Evolutionary conservation across 2,797 vertebrate genomes (phyloP).

Genomic region (Carcharodon carcharias): DNA sequence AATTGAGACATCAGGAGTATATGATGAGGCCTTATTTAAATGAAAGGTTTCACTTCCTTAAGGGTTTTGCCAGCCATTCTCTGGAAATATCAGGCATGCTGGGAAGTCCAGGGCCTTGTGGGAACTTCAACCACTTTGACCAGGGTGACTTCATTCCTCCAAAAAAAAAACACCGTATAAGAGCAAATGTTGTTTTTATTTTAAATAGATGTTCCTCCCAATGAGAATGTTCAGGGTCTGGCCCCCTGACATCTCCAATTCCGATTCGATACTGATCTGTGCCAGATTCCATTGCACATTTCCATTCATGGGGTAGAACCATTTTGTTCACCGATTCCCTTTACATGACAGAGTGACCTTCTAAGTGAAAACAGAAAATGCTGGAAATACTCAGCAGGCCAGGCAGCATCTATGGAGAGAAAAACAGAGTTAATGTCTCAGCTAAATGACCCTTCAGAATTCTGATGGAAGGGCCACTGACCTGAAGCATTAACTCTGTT

Average conservation of each 20-base stretch:
- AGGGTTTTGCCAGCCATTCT: background rate
- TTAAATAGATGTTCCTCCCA: background rate
- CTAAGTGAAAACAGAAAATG: background rate
- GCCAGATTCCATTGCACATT: background rate
- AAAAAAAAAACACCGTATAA: background rate
- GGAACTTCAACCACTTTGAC: background rate
- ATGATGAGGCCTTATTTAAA: background rate
- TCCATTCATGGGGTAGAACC: background rate
- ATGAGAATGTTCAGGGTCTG: background rate
- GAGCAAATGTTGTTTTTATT: background rate
- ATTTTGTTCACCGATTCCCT: background rate
- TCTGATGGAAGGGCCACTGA: background rate
- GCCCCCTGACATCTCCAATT: background rate
- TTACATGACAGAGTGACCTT: background rate
- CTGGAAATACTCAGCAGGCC: background rate
- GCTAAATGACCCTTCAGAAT: background rate
- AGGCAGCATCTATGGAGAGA: background rate
- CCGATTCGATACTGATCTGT: background rate
- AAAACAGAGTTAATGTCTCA: background rate
- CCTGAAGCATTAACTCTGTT: background rate
- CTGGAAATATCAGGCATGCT: background rate
- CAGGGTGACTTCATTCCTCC: background rate
- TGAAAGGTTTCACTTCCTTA: background rate
- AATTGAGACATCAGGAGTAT: background rate
- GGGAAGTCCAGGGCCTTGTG: background rate